phyloP scores from a whole-genome alignment of 2,113 vertebrate genomes.

The Pimephales promelas region DNA sequence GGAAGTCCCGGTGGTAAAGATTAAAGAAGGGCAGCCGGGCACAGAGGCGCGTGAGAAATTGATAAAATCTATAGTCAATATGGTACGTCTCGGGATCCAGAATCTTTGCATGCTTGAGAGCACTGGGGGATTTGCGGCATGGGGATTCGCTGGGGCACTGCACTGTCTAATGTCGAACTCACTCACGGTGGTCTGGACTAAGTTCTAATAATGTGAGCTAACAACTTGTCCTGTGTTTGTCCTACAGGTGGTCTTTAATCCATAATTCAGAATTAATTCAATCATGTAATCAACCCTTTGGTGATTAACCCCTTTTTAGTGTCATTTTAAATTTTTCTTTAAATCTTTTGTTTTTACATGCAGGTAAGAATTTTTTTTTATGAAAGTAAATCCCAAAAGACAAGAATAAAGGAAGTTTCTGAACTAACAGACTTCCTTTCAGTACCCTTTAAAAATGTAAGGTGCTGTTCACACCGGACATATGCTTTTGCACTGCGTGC shows the following conservation, averaged over 20 bases:
- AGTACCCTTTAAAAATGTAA: neutral
- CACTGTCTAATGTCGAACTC: neutral
- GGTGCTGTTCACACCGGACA: neutral
- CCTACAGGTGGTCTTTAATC: slow-evolving; percentile 14
- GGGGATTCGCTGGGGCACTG: slow-evolving; percentile 49
- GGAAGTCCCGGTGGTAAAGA: slow-evolving; percentile 98
- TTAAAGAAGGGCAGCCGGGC: slow-evolving; percentile 87
- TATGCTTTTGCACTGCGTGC: neutral
- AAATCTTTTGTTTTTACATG: neutral
- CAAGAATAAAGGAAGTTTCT: neutral
- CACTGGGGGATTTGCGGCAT: slow-evolving; percentile 58
- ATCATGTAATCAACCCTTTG: neutral
- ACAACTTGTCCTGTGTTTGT: slow-evolving; percentile 41
- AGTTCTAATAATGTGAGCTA: slow-evolving; percentile 39
- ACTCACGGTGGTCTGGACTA: slow-evolving; percentile 38
- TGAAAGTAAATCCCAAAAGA: neutral
- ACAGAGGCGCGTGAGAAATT: slow-evolving; percentile 85
- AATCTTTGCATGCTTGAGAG: slow-evolving; percentile 57
- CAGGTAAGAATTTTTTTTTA: neutral
- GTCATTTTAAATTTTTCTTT: neutral
- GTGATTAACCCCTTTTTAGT: slow-evolving; percentile 2
- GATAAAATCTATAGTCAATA: slow-evolving; percentile 95
- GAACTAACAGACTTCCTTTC: neutral
- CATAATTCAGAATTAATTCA: slow-evolving; percentile 9
- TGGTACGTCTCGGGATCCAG: slow-evolving; percentile 84